Evolutionary conservation across 2,888 invertebrate genomes (phyloP), one percentile per base, ranked within the genome.

Genomic region (Heteromurus nitidus): DNA sequence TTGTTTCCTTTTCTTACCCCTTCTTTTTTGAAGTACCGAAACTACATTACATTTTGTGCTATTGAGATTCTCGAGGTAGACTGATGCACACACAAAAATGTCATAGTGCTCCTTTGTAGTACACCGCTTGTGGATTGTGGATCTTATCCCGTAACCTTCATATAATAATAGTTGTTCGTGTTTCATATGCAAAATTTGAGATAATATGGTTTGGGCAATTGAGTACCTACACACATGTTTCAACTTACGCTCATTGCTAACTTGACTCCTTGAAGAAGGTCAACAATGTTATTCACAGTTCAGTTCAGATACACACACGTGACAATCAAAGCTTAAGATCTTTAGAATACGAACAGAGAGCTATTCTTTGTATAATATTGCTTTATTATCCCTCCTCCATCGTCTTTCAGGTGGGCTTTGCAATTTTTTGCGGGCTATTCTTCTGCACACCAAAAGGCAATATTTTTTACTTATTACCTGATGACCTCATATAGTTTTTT

Each of bases 31-130:
- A 47, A 16, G n/a, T 47, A 36, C 36, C 11, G n/a, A n/a, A 47
- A 47, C n/a, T 47, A 3, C 11, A 47, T 5, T 47, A n/a, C 47
- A 13, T 36, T 13, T 13, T 36, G 7, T 9, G 7, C 5, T 13
- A 36, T 36, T 47, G 16, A 47, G 11, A 11, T 13, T 47, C 11
- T 13, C 7, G 47, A 13, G 47, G 47, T 47, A 16, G n/a, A n/a
- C n/a, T n/a, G n/a, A n/a, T 47, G 7, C 47, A 47, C 11, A 47
- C 3, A 47, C n/a, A 11, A 47, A 47, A 47, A 47, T 47, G 47
- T 47, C 3, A 47, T 47, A n/a, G 47, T n/a, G n/a, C 26, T 26
- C 55, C 55, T 55, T 55, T 55, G 55, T 55, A 26, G 55, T 24
- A 55, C 13, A 24, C 55, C 55, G 55, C 55, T 55, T 55, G 2